Conservation (phyloP, 2,113 vertebrate genomes). For the Edolisoma coerulescens region DNA sequence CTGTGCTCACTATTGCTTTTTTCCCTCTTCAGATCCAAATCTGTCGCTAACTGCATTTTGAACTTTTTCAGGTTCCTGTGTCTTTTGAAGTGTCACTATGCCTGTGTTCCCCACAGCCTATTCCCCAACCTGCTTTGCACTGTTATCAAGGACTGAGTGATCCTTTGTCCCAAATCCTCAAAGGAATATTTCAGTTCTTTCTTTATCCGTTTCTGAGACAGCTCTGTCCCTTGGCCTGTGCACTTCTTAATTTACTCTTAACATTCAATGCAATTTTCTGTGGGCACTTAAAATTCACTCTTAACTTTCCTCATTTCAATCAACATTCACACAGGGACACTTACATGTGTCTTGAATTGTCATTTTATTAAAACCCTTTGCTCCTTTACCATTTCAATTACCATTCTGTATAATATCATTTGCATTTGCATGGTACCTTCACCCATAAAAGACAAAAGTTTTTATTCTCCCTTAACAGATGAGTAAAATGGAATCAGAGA, state of each 20-base stretch:
- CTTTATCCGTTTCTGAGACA: not conserved
- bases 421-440: conserved; percentile 45
- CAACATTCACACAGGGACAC: not conserved
- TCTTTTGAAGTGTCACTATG: conserved; percentile 23
- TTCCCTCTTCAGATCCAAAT: conserved; percentile 43
- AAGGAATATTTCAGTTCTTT: conserved; percentile 26
- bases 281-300: conserved; percentile 40
- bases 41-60: conserved; percentile 24
- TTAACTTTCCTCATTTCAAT: conserved; percentile 24
- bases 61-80: conserved; percentile 30
- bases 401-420: conserved; percentile 24
- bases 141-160: conserved; percentile 13
- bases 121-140: conserved; percentile 41
- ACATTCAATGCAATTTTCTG: not conserved
- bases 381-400: conserved; percentile 32
- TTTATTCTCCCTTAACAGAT: conserved; percentile 22
- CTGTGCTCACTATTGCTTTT: conserved; percentile 36
- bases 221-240: not conserved
- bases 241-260: conserved; percentile 44
- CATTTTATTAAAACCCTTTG: conserved; percentile 42
- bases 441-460: conserved; percentile 26
- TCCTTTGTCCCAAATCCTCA: conserved; percentile 43
- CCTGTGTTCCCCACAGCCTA: conserved; percentile 2
- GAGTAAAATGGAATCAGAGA: conserved; percentile 19
- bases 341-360: conserved; percentile 19